Conservation (phyloP, 2,797 vertebrate genomes). For the Mormyrus proboscirostris region DNA sequence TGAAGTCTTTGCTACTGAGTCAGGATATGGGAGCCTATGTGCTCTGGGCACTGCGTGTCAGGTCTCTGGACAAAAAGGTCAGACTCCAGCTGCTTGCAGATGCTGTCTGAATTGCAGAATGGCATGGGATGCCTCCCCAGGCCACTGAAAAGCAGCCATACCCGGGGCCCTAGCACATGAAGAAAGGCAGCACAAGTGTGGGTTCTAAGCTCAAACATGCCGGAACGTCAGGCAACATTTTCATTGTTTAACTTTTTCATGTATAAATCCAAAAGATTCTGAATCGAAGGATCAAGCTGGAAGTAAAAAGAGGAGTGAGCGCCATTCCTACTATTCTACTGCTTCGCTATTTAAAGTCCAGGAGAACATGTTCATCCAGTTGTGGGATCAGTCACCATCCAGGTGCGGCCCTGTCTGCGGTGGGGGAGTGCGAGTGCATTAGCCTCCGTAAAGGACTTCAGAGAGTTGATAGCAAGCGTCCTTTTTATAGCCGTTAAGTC, state of each 20-base stretch:
- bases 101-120: neutral
- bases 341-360: conserved; percentile 32
- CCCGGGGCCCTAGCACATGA: neutral
- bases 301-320: conserved; percentile 55
- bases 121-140: neutral
- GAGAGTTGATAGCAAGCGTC: neutral
- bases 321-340: conserved; percentile 54
- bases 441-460: neutral
- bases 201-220: neutral
- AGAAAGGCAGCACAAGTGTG: neutral
- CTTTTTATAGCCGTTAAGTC: neutral
- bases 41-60: neutral
- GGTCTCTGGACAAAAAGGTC: neutral
- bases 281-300: conserved; percentile 53
- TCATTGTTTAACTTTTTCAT: conserved; percentile 27
- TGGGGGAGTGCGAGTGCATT: neutral
- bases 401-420: neutral
- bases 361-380: neutral
- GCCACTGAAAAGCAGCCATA: neutral
- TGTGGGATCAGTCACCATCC: neutral
- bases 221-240: neutral
- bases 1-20: neutral
- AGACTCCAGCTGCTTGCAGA: neutral
- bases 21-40: neutral
- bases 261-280: conserved; percentile 64